Conservation (phyloP, 2,888 invertebrate genomes). For the Atethmia centrago region DNA sequence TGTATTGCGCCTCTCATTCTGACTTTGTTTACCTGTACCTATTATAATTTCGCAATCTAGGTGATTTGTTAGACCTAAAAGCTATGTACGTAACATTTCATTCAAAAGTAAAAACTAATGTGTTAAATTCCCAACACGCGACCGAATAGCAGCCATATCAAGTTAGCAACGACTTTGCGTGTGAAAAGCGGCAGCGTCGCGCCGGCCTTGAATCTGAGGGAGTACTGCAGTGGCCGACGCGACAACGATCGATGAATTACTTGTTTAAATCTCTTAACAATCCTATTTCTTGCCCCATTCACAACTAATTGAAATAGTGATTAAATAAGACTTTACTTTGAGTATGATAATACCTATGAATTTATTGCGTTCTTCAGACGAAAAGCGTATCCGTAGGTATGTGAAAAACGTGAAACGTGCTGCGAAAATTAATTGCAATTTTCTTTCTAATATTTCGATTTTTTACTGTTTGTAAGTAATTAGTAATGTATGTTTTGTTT, state of each 20-base stretch:
- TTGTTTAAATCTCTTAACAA: conserved; percentile 43
- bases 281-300: conserved; percentile 28
- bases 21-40: too few species aligned
- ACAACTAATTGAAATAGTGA: background rate
- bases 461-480: background rate
- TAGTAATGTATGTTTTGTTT: background rate
- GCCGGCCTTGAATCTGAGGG: conserved; percentile 80
- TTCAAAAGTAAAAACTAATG: conserved; percentile 13
- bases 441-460: background rate
- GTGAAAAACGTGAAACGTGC: background rate
- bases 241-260: conserved; percentile 65
- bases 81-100: conserved; percentile 12
- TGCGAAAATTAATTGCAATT: background rate
- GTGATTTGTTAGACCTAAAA: background rate
- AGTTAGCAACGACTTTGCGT: conserved; percentile 64
- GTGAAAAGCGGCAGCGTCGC: conserved; percentile 62
- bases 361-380: background rate
- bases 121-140: conserved; percentile 35
- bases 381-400: background rate
- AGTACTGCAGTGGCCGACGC: conserved; percentile 75
- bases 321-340: background rate
- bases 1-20: background rate
- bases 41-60: background rate
- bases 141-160: conserved; percentile 47
- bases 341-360: background rate